Base-by-base conservation (phyloP, 2,888 invertebrate species). In the Phyllotreta cruciferae region DNA sequence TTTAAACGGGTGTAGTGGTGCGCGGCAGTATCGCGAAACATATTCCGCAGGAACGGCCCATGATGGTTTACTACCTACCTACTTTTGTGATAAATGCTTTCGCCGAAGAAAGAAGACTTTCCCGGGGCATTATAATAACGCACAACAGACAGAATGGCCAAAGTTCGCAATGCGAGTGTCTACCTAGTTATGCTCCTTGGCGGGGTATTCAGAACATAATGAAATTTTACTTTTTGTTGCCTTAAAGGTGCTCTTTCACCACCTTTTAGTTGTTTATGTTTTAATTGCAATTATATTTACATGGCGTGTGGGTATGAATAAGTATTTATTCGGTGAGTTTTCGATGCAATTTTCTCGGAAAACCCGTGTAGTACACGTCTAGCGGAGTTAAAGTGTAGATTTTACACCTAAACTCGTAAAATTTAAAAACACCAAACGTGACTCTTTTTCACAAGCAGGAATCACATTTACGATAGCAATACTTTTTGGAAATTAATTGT, bases 131-230 rank as follows among this genome's bases (percentile, higher is more conserved):
- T 77, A 78, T 76, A 78, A 78, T 77, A 78, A 77, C 76, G 76
- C 72, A 73, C 71, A 72, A 70, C 74, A 72, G 76, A 34, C 14
- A 6, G 79, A 79, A 80, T 80, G 79, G 79, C 72, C 70, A 79
- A 80, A 80, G 79, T 80, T 80, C 73, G 74, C 76, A 78, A 75
- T 78, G 78, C 78, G 76, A 75, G 76, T 74, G 75, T 74, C 77
- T 73, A 71, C 75, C 76, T 75, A 76, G 75, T 75, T 78, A 24
- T 78, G 78, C 78, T 79, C 79, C 77, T 77, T 73, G 74, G 73
- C 78, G 79, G 77, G 78, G 78, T 78, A 78, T 78, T 78, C 78
- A 72, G 68, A 75, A 76, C 74, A 78, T 76, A 78, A 78, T 77
- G 74, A 76, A 74, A 76, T 71, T 73, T 67, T 73, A 77, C 75